Base-by-base conservation (phyloP, 2,888 invertebrate species). In the Cepaea hortensis region DNA sequence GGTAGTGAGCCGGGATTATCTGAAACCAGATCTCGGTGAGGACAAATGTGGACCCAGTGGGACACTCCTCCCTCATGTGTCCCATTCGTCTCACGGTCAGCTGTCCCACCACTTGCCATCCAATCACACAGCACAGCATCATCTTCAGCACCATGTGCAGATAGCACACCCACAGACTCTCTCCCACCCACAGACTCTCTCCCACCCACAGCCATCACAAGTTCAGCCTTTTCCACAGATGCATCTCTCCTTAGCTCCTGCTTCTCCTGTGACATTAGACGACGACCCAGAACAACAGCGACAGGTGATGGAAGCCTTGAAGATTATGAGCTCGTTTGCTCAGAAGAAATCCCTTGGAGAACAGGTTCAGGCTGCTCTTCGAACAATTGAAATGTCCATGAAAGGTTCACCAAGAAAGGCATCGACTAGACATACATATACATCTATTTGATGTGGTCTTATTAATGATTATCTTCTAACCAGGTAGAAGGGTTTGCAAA, bases 331-430 rank as follows among this genome's bases (percentile, higher is more conserved):
- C 75, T 84, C 84, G 2, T 87, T 87, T 65, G 87, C 87, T n/a
- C 72, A 79, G 46, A 80, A 84, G 73, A 84, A 81, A 35, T 87
- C 84, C 3, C 68, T 87, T 35, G 87, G 87, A 18, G 87, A 80
- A 2, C 84, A 87, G n/a, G 84, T 87, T 0, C 87, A 87, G 79
- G 73, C 84, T 13, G 87, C 84, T 18, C 72, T 87, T 11, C 35
- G 80, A 72, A 87, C 87, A 35, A 87, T 87, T 48, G 84, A 87
- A 46, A 84, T 87, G 87, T 70, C 87, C 50, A 61, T 87, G 73
- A 87, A 84, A 75, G 73, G 61, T 50, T 61, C 77, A 0, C 0
- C 73, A 5, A 80, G 73, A 62, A 81, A 85, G 50, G 23, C 81
- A 65, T 73, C 79, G 61, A 23, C 84, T 7, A 80, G 85, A 46